Evolutionary conservation across 92 coral and sea anemone species (phyloP).

Genomic region (Muricea muricata): DNA sequence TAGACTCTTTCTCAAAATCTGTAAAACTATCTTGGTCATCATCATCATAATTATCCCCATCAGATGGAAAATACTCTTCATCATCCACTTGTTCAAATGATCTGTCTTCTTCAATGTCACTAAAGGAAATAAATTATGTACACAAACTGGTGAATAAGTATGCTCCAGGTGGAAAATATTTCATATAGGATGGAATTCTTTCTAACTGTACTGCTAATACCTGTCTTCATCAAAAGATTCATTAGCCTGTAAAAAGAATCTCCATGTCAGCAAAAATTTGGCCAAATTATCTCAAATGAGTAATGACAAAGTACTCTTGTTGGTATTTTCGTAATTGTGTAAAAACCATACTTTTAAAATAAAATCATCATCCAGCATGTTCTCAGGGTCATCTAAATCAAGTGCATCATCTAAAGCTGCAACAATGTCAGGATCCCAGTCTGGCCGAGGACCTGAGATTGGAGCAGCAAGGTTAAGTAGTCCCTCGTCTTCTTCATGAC

Average conservation of each 20-base stretch:
- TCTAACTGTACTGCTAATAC: background rate
- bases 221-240: background rate
- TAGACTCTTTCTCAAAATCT: slow-evolving; percentile 63
- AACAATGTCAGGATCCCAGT: slow-evolving; percentile 95
- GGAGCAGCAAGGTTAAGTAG: slow-evolving; percentile 90
- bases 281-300: too few relatives aligned
- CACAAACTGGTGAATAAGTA: too few relatives aligned
- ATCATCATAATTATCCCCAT: slow-evolving; percentile 60
- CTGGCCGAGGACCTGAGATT: slow-evolving; percentile 92
- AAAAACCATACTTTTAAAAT: slow-evolving; percentile 66
- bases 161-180: too few relatives aligned
- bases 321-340: too few relatives aligned
- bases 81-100: slow-evolving; percentile 54
- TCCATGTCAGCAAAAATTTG: too few relatives aligned
- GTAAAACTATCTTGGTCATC: slow-evolving; percentile 43
- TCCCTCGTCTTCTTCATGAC: slow-evolving; percentile 83
- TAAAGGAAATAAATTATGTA: too few relatives aligned
- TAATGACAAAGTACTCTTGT: too few relatives aligned
- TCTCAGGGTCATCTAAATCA: slow-evolving; percentile 81
- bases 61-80: slow-evolving; percentile 76
- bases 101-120: background rate
- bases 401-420: slow-evolving; percentile 98
- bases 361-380: slow-evolving; percentile 86
- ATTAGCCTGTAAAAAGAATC: slow-evolving; percentile 15
- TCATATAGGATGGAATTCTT: too few relatives aligned